These are phyloP conservation scores for Eucera pruinosa DNA, from an alignment of 2,888 invertebrate species.

Conservation along the genomic window DNA sequence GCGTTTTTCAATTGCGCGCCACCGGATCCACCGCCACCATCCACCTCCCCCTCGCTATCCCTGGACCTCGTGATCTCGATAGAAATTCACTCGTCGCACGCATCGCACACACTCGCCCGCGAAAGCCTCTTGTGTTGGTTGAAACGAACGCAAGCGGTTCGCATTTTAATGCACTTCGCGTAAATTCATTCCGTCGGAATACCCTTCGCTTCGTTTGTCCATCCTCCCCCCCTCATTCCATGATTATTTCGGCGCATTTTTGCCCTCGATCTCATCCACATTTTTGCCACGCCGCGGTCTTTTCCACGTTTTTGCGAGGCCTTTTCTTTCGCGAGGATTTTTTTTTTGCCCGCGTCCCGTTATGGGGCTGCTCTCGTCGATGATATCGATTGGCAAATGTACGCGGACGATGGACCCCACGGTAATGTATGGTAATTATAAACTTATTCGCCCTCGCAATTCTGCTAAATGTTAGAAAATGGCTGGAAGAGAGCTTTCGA, in stretches of 20 bases:
- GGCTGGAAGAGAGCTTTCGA: no score
- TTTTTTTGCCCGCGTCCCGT: no score
- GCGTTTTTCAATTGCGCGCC: slow-evolving; percentile 65
- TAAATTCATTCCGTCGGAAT: slow-evolving; percentile 69
- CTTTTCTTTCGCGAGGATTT: no score
- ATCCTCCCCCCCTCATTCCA: no score
- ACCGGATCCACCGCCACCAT: slow-evolving; percentile 18
- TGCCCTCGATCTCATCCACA: not conserved
- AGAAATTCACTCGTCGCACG: slow-evolving; percentile 47
- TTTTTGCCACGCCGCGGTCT: no score
- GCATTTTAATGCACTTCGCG: slow-evolving; percentile 73
- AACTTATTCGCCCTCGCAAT: no score
- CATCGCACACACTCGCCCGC: not conserved
- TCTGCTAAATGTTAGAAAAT: no score
- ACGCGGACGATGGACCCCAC: no score
- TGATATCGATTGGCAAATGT: not conserved
- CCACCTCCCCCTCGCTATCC: slow-evolving; percentile 3
- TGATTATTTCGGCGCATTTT: not conserved
- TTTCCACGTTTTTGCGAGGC: no score
- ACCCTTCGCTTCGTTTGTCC: slow-evolving; percentile 52
- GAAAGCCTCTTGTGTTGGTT: slow-evolving; percentile 19
- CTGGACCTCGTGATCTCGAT: slow-evolving; percentile 25
- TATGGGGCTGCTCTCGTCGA: no score
- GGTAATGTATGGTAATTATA: no score
- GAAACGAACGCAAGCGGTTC: slow-evolving; percentile 44